Evolutionary conservation across 30 jellyfish, hydroid and myxozoan genomes (phyloP), one percentile per base, ranked within the genome.

Genomic region (Mastigias papua): DNA sequence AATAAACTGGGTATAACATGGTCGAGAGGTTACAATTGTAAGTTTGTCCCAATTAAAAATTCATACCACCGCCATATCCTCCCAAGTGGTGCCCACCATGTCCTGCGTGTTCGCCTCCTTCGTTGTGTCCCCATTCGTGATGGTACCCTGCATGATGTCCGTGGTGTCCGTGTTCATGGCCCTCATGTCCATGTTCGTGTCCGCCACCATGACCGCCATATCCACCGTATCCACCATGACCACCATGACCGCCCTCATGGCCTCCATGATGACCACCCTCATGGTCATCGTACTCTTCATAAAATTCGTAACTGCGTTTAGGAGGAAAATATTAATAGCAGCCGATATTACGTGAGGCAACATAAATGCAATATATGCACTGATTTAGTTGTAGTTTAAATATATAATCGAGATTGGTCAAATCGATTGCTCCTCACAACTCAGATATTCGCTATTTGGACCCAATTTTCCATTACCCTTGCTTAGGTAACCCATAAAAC

Each of bases 141-240:
- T 89, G 98, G 49, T 91, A 95, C 28, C 99, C 99, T 60, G 97
- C 98, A 49, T 90, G 99, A 74, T 95, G 99, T 22, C 99, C 99
- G 78, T 95, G 99, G 66, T 90, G 93, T 7, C 96, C 98, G 96
- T 95, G 99, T 42, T 90, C 98, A 81, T 90, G 97, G 23, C 93
- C 97, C 48, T 94, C 86, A 58, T 94, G 96, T 48, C 84, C 97
- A 67, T 94, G 97, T 26, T 80, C 97, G 32, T 72, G 89, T 17
- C 49, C 76, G 79, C 88, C 94, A 23, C 89, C 91, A 70, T 86
- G 87, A 33, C 96, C 98, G 20, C 97, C 97, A n/a, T 86, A 91
- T 31, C 88, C 97, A 20, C 98, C 96, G 50, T 76, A 70, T 9
- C 96, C 97, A 51, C 91, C 93, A 58, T 76, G 66, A 17, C 96